Evolutionary conservation across 2,888 invertebrate species (phyloP), one percentile per base, ranked within the genome.

Genomic region (Buathra laborator): DNA sequence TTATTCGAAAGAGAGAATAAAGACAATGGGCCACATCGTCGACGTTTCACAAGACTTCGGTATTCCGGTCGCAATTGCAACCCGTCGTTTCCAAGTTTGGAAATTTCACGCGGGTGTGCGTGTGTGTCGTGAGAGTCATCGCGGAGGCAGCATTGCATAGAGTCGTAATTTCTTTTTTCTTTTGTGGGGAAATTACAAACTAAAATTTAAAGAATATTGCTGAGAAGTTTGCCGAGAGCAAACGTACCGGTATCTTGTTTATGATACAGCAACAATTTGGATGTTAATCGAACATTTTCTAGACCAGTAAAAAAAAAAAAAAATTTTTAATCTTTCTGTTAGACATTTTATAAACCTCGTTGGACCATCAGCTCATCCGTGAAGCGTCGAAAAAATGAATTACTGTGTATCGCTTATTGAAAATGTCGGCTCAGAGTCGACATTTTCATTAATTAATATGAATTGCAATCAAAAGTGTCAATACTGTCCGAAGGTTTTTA

Each of bases 41-140:
- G 78, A 59, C 62, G 67, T 86, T 84, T 86, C 81, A 79, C 86
- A 86, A 86, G 81, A 78, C 84, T 86, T 79, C 70, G 70, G 84
- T 86, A 86, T 86, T 86, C 81, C 84, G 68, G 81, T 81, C 83
- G 81, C 81, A 78, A 81, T 75, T 84, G 72, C 77, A 70, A 68
- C 32, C 32, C 78, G 48, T 71, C 70, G 78, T 81, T 86, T 76
- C 68, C 84, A 78, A 86, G 66, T 84, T 84, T 85, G 79, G 81
- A 74, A 77, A 83, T 81, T 86, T 81, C 74, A 78, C 75, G 68
- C 53, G 59, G 66, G 48, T 43, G 59, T 62, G 70, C 51, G 48
- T 53, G 71, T 19, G 48, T 53, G 71, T 14, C 16, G 16, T 24
- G 37, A 70, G 46, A 70, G 32, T 70, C 59, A n/a, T 16, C 59